A percentile compares a stretch with the other conserved stretches of the same genome.
phyloP scores from a whole-genome alignment of 1,140 invertebrate species.

The Eumaeus atala region DNA sequence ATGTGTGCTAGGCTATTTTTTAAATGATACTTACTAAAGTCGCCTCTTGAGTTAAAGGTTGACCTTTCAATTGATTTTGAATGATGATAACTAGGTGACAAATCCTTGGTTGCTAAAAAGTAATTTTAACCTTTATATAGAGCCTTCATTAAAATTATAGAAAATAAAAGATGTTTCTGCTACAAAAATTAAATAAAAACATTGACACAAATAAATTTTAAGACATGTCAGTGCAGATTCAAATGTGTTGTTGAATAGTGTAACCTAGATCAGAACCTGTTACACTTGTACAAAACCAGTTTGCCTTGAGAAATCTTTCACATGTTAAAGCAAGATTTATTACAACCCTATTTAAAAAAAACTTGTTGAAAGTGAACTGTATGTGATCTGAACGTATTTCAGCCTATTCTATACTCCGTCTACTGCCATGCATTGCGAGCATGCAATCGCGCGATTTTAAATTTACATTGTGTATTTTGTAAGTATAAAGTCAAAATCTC shows the following conservation, averaged over 20 bases:
- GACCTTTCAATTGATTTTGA: slow-evolving; percentile 64
- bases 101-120: slow-evolving; percentile 49
- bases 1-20: too few species aligned
- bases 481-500: too few species aligned
- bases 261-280: slow-evolving; percentile 1
- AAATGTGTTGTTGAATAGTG: not conserved
- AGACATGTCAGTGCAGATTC: not conserved
- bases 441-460: slow-evolving; percentile 2
- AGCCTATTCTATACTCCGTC: not conserved
- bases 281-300: not conserved
- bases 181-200: slow-evolving; percentile 1
- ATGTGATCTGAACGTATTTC: not conserved
- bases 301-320: not conserved
- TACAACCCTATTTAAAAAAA: not conserved
- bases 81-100: slow-evolving; percentile 46
- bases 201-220: not conserved
- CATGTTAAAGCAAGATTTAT: not conserved
- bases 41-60: slow-evolving; percentile 57
- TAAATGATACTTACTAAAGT: slow-evolving; percentile 45
- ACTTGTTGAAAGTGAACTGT: not conserved
- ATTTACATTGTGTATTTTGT: too few species aligned
- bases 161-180: not conserved
- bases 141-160: not conserved
- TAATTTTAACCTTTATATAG: slow-evolving; percentile 12
- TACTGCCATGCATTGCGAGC: slow-evolving; percentile 3